Base-by-base conservation (phyloP, 2,113 vertebrate species). In the Cacatua alba region DNA sequence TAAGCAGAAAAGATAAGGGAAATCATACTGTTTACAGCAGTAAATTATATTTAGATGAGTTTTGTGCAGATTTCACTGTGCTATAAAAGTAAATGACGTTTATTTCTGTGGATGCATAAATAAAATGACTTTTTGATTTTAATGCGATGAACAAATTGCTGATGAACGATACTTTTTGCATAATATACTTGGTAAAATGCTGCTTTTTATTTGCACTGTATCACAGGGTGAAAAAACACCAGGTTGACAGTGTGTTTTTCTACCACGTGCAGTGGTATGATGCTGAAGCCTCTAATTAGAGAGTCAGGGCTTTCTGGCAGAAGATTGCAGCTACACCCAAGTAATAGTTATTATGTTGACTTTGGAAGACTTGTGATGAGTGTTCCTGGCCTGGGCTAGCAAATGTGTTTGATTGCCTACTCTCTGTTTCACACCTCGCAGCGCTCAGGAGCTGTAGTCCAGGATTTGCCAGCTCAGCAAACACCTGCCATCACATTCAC, bases 251-350 rank as follows among this genome's bases (percentile, higher is more conserved):
- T 23, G 62, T n/a, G 13, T 28, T 59, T 25, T 86, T 94, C 92
- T 95, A 70, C 84, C 5, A 25, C 63, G 57, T 88, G 88, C 14
- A 69, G 52, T 62, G 51, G 11, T 31, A 26, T 51, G 35, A 70
- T 74, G 20, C 62, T 69, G 41, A 76, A 83, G 25, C 88, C 79
- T 96, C 83, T 96, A 72, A 97, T 96, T 52, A 91, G 53, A 93
- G 62, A 90, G 33, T 79, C 21, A 28, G 37, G 59, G 52, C 11
- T 60, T 96, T 94, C 83, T 97, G 92, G 94, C 79, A 94, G 75
- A 41, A 43, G 60, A 80, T 55, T 85, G 85, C 82, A 64, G 67
- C 87, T 94, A n/a, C 52, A 82, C 70, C 60, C 65, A 97, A 85
- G 91, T 82, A 86, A 43, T 70, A 13, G 44, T 33, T 87, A 41